Percentiles rank a stretch among this genome's conserved stretches.
Evolutionary conservation across 2,888 invertebrate species (phyloP).

Genomic region (Argyresthia albistria): DNA sequence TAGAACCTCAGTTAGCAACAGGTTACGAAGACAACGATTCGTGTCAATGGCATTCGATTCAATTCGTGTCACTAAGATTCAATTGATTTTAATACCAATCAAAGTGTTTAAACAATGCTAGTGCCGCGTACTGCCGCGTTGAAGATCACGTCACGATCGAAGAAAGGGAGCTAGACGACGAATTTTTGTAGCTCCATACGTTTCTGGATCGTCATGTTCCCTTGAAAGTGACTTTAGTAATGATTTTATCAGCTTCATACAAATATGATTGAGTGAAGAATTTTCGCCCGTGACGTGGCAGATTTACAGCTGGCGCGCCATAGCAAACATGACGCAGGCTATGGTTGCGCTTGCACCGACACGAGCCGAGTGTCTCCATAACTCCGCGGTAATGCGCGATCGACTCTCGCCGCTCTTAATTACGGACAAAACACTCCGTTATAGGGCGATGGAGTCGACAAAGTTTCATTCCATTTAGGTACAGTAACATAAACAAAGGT

Average conservation of each 20-base stretch:
- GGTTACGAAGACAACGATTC: too few species aligned
- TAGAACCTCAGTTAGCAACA: too few species aligned
- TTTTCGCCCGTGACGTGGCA: conserved; percentile 13
- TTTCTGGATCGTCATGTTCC: too few species aligned
- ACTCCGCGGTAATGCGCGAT: conserved; percentile 49
- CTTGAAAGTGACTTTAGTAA: too few species aligned
- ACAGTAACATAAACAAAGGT: conserved; percentile 53
- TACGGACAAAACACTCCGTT: conserved; percentile 64
- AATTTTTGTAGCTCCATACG: too few species aligned
- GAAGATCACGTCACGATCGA: too few species aligned
- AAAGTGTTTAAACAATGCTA: too few species aligned
- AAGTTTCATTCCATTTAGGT: conserved; percentile 53
- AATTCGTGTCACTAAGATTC: background rate
- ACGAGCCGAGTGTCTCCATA: conserved; percentile 50
- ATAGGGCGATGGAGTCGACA: conserved; percentile 40
- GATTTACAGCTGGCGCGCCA: conserved; percentile 36
- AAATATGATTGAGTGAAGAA: conserved; percentile 21
- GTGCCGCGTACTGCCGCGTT: too few species aligned
- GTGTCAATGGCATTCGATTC: background rate
- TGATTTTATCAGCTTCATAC: background rate
- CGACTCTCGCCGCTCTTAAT: conserved; percentile 55
- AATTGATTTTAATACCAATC: too few species aligned
- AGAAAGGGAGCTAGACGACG: too few species aligned
- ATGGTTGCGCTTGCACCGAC: conserved; percentile 42
- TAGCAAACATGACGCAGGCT: conserved; percentile 40